Percentiles rank a stretch among this genome's conserved stretches.
These are phyloP conservation scores for Leucopsar rothschildi DNA, from an alignment of 2,113 vertebrate genomes.

Conservation along the genomic window DNA sequence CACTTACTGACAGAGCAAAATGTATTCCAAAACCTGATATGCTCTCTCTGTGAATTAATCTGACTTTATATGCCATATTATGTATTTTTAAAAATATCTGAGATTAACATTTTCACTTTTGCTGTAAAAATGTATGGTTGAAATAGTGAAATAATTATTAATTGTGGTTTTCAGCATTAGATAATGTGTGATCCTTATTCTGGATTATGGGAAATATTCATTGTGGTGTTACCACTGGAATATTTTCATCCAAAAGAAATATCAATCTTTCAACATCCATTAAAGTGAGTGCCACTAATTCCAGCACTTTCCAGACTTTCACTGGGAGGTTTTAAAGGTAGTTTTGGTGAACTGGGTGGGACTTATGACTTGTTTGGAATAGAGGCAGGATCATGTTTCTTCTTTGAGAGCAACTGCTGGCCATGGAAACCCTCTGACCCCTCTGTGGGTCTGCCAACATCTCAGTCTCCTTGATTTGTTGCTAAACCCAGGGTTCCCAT, in stretches of 20 bases:
- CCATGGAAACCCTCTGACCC: background rate
- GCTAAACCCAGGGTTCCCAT: background rate
- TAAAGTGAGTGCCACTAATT: background rate
- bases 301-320: background rate
- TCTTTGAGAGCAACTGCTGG: background rate
- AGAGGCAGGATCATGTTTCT: background rate
- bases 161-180: background rate
- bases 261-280: background rate
- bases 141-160: background rate
- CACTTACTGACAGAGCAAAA: background rate
- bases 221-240: background rate
- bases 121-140: background rate
- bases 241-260: background rate
- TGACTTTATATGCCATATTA: background rate
- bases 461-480: background rate
- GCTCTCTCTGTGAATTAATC: background rate
- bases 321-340: background rate
- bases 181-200: background rate
- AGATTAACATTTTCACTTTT: background rate
- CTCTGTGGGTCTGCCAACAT: background rate
- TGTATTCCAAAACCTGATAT: background rate
- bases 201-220: background rate
- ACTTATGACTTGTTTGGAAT: background rate
- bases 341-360: background rate
- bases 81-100: background rate